These are phyloP conservation scores for Artemia franciscana DNA, from an alignment of 1,140 invertebrate genomes.

Conservation along the genomic window DNA sequence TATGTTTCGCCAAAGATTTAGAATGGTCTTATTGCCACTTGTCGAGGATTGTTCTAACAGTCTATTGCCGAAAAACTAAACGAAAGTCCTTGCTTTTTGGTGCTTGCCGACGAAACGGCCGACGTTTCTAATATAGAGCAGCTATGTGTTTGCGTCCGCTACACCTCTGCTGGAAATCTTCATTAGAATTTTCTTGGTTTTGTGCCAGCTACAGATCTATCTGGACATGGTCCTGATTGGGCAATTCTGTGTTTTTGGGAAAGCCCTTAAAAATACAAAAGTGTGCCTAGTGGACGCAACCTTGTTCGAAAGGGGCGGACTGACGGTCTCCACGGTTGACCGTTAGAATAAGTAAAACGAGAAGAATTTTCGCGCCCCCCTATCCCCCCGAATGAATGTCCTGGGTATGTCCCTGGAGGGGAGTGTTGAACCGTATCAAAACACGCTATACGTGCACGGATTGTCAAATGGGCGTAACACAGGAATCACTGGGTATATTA, in stretches of 20 bases:
- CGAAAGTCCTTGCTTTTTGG: not conserved
- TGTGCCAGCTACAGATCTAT: too few relatives aligned
- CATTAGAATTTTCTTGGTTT: too few relatives aligned
- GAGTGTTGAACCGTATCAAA: too few relatives aligned
- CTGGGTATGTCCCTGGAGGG: not conserved
- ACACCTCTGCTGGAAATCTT: too few relatives aligned
- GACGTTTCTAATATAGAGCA: not conserved
- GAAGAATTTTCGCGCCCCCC: not conserved
- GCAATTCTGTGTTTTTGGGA: not conserved
- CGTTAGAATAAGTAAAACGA: not conserved
- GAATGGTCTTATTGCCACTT: too few relatives aligned
- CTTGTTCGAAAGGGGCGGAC: not conserved
- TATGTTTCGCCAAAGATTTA: too few relatives aligned
- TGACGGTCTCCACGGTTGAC: not conserved
- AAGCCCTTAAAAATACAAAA: not conserved
- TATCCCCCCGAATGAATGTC: not conserved
- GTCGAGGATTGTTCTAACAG: too few relatives aligned
- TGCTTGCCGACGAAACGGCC: not conserved
- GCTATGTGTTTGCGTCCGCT: not conserved
- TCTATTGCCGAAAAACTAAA: too few relatives aligned
- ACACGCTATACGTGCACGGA: too few relatives aligned
- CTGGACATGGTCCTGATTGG: not conserved
- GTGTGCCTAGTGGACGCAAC: not conserved
- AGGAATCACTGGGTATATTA: too few relatives aligned
- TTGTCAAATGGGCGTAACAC: too few relatives aligned